Base-by-base conservation (phyloP, 2,888 invertebrate species). In the Pyrrhia umbra region DNA sequence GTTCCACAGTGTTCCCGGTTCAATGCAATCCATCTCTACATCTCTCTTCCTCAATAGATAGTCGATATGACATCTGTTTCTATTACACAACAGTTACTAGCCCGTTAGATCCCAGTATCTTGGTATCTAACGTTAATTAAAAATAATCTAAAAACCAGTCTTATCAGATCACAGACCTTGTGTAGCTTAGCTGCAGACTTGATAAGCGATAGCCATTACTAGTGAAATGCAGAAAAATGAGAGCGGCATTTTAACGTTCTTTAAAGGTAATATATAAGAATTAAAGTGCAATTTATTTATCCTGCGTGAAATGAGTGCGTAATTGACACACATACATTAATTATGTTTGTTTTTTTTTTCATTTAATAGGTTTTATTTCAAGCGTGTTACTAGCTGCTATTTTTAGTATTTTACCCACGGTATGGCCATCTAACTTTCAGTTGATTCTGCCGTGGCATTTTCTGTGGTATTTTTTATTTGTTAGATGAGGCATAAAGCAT, bases 101-200 rank as follows among this genome's bases (percentile, higher is more conserved):
- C 25, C 13, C 40, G 9, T 34, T 39, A 50, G 40, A 18, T 21
- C 10, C 6, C n/a, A 30, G 23, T 45, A 54, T 54, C 50, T 30
- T 16, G 21, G 52, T 23, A 68, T 42, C 69, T 42, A 27, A 8
- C 23, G 54, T 15, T 69, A 75, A 70, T 75, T 70, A 75, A 69
- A 46, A 42, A 54, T 51, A 15, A 68, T 23, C 30, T 42, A 75
- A 55, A 60, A 68, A 51, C 50, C 18, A 6, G 49, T 27, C 23
- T 68, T 68, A 75, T 60, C 40, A 54, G 49, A 60, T 30, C 43
- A 5, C 21, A 15, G 13, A n/a, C 49, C 45, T n/a, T 55, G 37
- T 18, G 37, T 0, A 42, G 47, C 59, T 25, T 23, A 27, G 18
- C 8, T 13, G 10, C 16, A 21, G 25, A 30, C 51, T 47, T 59